Evolutionary conservation across 2,888 invertebrate genomes (phyloP).

Genomic region (Coecobrya sp.): DNA sequence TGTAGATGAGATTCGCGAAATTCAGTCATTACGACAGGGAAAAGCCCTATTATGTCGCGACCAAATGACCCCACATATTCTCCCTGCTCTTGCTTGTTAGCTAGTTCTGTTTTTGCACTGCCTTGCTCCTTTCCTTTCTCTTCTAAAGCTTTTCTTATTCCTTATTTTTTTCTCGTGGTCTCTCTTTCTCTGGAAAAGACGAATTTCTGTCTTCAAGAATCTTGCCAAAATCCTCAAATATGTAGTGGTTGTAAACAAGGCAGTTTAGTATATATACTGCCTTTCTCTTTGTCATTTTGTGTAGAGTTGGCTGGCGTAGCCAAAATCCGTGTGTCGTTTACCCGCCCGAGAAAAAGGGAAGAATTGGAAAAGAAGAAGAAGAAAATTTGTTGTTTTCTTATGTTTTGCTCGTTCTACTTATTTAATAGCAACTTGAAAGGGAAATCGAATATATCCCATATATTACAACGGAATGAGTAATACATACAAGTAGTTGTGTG

Average conservation of each 20-base stretch:
- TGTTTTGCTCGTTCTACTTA: constrained; percentile 61
- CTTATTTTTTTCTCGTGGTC: constrained; percentile 37
- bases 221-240: constrained; percentile 78
- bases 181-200: constrained; percentile 61
- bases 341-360: constrained; percentile 22
- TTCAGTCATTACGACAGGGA: constrained; percentile 81
- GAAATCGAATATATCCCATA: constrained; percentile 71
- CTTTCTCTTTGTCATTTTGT: constrained; percentile 72
- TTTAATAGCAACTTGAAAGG: constrained; percentile 54
- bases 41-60: constrained; percentile 79
- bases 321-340: constrained; percentile 62
- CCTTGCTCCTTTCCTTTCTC: neutral
- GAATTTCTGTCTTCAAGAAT: constrained; percentile 74
- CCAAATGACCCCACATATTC: constrained; percentile 80
- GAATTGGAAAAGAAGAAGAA: constrained; percentile 46
- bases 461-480: constrained; percentile 37
- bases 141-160: neutral
- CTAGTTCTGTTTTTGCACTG: constrained; percentile 2
- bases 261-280: constrained; percentile 64
- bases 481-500: constrained; percentile 51
- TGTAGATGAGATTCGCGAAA: constrained; percentile 79
- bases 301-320: constrained; percentile 56
- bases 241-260: constrained; percentile 80
- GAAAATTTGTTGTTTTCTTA: constrained; percentile 74
- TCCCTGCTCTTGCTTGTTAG: constrained; percentile 43